Base-by-base conservation (phyloP, 2,113 vertebrate species). In the Parus major region DNA sequence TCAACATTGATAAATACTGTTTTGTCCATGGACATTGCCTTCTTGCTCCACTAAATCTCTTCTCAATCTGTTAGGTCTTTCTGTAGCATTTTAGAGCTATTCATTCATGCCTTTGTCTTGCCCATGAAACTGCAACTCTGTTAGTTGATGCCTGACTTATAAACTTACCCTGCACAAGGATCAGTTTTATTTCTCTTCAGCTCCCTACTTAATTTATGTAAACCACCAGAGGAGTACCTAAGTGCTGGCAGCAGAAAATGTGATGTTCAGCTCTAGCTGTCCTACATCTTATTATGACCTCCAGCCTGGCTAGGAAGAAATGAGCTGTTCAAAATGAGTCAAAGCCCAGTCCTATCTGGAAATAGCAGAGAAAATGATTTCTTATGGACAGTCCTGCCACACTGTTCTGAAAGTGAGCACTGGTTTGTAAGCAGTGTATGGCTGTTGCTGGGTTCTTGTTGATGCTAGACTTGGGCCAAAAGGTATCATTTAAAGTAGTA, bases 201-300 rank as follows among this genome's bases (percentile, higher is more conserved):
- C 39, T 82, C 24, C 42, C 14, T 31, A 18, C 15, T 36, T 27
- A 81, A 70, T 81, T 86, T 66, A 29, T 59, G 23, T 47, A 88
- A 92, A 70, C 15, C 15, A 73, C 19, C 22, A 56, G 23, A 75
- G 23, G 8, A 88, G 22, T 23, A 46, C 1, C 1, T 0, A 63
- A 65, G 9, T 73, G 12, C 69, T 76, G 39, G 21, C 18, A 86
- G 69, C 44, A 69, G 36, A 8, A 28, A 35, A 27, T 0, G 0
- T 1, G 13, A 49, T 61, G 20, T 36, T 72, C 46, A 90, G 12
- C 13, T 90, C 20, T 63, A 25, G 24, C 35, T 63, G 17, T 64
- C 20, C 29, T 29, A 27, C 15, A n/a, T 4, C 1, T 2, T 44
- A 10, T 21, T 59, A 31, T 11, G 10, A 36, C 7, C 2, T 7